Base-by-base conservation (phyloP, 2,113 vertebrate genomes). In the Pontoporia blainvillei region DNA sequence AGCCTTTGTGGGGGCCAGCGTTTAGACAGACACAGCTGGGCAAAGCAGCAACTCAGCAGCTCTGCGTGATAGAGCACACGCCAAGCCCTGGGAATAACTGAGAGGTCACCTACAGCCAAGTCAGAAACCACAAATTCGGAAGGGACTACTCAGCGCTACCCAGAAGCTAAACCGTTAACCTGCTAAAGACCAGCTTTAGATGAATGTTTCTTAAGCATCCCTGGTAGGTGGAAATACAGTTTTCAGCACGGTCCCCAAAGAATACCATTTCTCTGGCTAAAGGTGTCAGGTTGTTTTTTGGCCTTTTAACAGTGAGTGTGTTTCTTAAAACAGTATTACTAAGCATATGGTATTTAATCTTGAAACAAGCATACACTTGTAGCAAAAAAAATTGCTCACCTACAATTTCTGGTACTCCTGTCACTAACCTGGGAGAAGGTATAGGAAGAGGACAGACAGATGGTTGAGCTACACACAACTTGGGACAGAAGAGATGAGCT, bases 1-100 rank as follows among this genome's bases (percentile, higher is more conserved):
- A 82, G 59, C 59, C 66, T 67, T 12, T 44, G 52, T 57, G 66
- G 82, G n/a, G 85, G 66, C 76, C 54, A 71, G 75, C 34, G 27
- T 71, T 90, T 27, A 96, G 85, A 81, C 6, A 66, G 76, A 94
- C 85, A 93, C 88, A 97, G 95, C 93, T 91, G 93, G 87, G 66
- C 85, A 67, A 67, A 94, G 88, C 66, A 54, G 52, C 75, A 46
- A 64, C 73, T 83, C 86, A 31, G 92, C 73, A 84, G 86, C 85
- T 92, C 44, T 59, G 61, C 23, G 57, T 36, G 81, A 76, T 0
- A 18, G 52, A 93, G 83, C 52, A 82, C 61, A 54, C 0, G 66
- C 66, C 34, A 69, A 88, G 69, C 81, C 44, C 76, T n/a, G 66
- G 76, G 88, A 96, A 59, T 52, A 91, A 52, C 75, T 8, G 54